Conservation (phyloP, 2,113 vertebrate species). For the Callorhinus ursinus region DNA sequence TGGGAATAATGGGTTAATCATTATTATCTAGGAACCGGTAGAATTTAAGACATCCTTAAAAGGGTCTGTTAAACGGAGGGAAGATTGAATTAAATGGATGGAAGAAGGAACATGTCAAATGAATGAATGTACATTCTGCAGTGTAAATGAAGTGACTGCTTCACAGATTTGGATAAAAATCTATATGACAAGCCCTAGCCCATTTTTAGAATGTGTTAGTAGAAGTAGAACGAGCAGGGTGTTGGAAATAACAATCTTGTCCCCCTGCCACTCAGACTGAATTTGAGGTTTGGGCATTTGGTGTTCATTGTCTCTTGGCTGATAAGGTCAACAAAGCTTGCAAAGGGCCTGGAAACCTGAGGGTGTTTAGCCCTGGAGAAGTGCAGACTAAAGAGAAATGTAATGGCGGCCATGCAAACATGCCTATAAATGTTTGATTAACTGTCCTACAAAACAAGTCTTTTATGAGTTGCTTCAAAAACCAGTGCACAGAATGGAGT, state of each 20-base stretch:
- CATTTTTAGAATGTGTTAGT: not conserved
- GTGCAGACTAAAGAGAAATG: not conserved
- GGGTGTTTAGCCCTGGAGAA: not conserved
- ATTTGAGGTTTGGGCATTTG: not conserved
- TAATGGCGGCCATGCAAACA: not conserved
- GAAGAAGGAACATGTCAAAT: not conserved
- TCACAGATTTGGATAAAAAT: not conserved
- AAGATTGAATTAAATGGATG: not conserved
- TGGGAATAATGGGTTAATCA: not conserved
- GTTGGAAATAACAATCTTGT: not conserved
- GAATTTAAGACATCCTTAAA: not conserved
- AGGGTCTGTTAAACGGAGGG: not conserved
- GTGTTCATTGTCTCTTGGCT: not conserved
- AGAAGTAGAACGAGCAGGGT: not conserved
- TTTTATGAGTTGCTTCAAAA: conserved; percentile 11
- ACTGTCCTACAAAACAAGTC: not conserved
- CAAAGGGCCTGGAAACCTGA: not conserved
- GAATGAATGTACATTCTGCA: not conserved
- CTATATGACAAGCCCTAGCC: not conserved
- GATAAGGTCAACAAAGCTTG: not conserved
- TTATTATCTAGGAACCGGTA: not conserved
- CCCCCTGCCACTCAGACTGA: not conserved
- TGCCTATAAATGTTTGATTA: not conserved
- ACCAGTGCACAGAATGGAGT: not conserved
- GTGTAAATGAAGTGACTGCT: not conserved